Evolutionary conservation across 2,888 invertebrate species (phyloP).

Genomic region (Fragum whitleyi): DNA sequence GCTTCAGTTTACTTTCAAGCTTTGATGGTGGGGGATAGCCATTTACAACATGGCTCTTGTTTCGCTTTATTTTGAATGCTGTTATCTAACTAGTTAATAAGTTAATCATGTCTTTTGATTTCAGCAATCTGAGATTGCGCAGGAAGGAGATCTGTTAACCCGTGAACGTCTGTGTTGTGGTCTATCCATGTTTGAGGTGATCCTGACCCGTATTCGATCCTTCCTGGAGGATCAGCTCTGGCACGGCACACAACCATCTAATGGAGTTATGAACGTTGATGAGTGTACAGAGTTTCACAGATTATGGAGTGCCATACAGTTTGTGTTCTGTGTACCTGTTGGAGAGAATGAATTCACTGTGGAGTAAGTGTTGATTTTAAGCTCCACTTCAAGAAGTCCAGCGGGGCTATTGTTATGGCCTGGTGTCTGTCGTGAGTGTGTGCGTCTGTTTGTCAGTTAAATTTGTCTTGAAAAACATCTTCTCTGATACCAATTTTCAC

Average conservation of each 20-base stretch:
- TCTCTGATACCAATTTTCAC: no score
- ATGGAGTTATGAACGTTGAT: conserved; percentile 97
- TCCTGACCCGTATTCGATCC: conserved; percentile 93
- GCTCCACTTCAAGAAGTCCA: no score
- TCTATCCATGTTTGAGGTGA: conserved; percentile 97
- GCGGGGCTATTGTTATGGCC: no score
- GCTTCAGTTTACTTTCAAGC: no score
- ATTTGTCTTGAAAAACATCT: no score
- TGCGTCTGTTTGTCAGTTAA: no score
- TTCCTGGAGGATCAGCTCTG: conserved; percentile 91
- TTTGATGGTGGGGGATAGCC: no score
- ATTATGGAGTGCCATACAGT: conserved; percentile 98
- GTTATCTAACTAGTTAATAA: no score
- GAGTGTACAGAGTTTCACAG: conserved; percentile 98
- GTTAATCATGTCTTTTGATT: conserved; percentile 16
- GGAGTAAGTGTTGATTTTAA: conserved; percentile 89
- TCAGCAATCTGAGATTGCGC: conserved; percentile 96
- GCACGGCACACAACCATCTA: conserved; percentile 93
- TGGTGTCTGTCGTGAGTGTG: no score
- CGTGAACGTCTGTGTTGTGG: conserved; percentile 99
- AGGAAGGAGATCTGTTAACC: conserved; percentile 98
- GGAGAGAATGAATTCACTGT: conserved; percentile 98
- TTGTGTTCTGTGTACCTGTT: conserved; percentile 98
- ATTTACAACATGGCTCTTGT: no score
- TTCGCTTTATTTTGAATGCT: no score